A percentile compares a stretch with the other conserved stretches of the same genome.
phyloP scores from a whole-genome alignment of 2,797 vertebrate species.

The Podarcis lilfordi region DNA sequence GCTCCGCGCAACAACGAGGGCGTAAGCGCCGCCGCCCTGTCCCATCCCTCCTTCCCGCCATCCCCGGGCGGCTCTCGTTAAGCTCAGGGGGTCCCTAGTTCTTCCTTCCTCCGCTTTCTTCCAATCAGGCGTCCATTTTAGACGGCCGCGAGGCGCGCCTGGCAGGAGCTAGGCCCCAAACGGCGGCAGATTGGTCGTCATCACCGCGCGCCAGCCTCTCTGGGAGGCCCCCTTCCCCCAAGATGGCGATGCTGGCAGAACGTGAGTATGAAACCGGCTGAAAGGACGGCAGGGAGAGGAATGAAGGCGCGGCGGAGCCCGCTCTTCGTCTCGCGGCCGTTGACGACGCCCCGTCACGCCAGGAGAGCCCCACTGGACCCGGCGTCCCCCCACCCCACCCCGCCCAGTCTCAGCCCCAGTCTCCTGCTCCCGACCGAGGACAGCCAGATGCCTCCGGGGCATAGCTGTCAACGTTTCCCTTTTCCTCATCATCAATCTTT shows the following conservation, averaged over 20 bases:
- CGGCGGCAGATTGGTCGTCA: accelerated
- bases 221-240: conserved; percentile 60
- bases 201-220: accelerated
- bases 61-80: too few relatives aligned
- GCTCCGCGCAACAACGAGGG: background rate
- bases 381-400: too few relatives aligned
- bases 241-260: conserved; percentile 91
- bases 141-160: accelerated
- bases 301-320: background rate
- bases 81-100: too few relatives aligned
- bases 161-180: accelerated
- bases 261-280: conserved; percentile 74
- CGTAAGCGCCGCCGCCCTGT: background rate
- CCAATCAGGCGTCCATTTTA: accelerated
- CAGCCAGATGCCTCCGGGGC: background rate
- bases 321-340: too few relatives aligned
- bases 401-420: background rate
- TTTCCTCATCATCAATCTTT: too few relatives aligned
- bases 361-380: background rate
- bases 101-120: background rate
- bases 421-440: background rate
- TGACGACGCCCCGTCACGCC: too few relatives aligned
- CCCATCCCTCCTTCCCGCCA: background rate
- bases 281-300: too few relatives aligned
- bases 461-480: too few relatives aligned